Conservation (phyloP, 2,113 vertebrate genomes). For the Misgurnus anguillicaudatus region DNA sequence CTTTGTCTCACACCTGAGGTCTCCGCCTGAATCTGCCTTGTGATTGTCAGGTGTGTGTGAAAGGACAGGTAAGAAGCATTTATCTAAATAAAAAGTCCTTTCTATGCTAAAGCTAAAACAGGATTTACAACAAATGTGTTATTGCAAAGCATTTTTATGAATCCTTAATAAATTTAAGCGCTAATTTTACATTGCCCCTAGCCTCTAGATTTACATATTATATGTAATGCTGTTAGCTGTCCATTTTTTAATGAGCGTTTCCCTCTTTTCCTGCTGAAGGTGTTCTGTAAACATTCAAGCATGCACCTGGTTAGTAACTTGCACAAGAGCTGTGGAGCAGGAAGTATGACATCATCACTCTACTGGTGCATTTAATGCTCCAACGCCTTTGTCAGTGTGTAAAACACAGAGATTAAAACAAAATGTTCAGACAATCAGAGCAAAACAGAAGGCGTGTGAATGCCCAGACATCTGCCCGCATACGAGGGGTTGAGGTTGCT, state of each 20-base stretch:
- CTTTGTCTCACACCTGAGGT: background rate
- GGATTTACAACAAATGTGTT: background rate
- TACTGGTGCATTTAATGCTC: slow-evolving; percentile 61
- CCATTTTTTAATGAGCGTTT: background rate
- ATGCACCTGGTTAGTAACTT: slow-evolving; percentile 60
- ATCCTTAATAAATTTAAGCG: background rate
- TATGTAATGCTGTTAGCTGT: background rate
- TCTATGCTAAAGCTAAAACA: background rate
- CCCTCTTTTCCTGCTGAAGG: slow-evolving; percentile 55
- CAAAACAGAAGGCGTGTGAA: slow-evolving; percentile 69
- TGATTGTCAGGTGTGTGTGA: background rate
- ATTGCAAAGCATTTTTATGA: too few relatives aligned
- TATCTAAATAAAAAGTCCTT: background rate
- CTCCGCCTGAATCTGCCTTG: background rate
- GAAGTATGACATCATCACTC: slow-evolving; percentile 64
- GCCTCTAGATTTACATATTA: background rate
- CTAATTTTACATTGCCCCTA: background rate
- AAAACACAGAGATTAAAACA: slow-evolving; percentile 26
- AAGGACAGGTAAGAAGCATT: background rate
- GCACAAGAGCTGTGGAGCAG: slow-evolving; percentile 47
- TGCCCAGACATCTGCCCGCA: slow-evolving; percentile 64
- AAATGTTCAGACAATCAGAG: slow-evolving; percentile 85
- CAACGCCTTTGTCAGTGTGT: slow-evolving; percentile 49
- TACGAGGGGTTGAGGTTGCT: slow-evolving; percentile 89
- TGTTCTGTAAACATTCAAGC: slow-evolving; percentile 43